Conservation (phyloP, 2,113 vertebrate species). For the Scopus umbretta region DNA sequence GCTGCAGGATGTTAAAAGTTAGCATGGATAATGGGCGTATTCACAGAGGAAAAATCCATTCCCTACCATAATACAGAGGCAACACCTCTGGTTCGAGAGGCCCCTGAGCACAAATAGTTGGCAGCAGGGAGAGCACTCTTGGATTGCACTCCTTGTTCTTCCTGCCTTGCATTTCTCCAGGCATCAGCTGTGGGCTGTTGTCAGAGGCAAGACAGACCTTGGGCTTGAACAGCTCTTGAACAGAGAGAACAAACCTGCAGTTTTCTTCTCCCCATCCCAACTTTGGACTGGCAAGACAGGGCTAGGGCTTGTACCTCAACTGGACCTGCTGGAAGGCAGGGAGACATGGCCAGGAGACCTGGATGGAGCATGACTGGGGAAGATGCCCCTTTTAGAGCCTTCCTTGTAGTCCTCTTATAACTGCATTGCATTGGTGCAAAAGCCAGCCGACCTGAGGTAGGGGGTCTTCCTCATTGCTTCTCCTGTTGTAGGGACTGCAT, state of each 20-base stretch:
- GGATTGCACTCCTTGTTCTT: not conserved
- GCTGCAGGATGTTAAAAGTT: not conserved
- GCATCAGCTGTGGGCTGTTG: not conserved
- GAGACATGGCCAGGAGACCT: not conserved
- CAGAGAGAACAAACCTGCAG: not conserved
- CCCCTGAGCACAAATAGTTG: not conserved
- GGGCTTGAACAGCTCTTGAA: no score
- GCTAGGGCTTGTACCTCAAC: no score
- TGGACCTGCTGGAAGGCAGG: not conserved
- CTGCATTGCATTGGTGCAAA: not conserved
- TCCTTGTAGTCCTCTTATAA: not conserved
- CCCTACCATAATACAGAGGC: not conserved
- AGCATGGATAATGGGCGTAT: rapidly evolving
- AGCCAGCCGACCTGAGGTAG: rapidly evolving
- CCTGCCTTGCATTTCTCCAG: not conserved
- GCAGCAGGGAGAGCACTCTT: not conserved
- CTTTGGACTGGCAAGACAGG: not conserved
- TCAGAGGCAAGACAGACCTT: not conserved
- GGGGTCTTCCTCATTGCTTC: not conserved
- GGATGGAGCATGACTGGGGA: rapidly evolving
- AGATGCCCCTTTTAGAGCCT: not conserved
- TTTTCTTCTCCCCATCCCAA: not conserved
- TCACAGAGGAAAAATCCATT: not conserved
- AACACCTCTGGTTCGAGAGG: not conserved
- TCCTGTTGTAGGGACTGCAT: not conserved